Base-by-base conservation (phyloP, 2,888 invertebrate species). In the Phaedon cochleariae region DNA sequence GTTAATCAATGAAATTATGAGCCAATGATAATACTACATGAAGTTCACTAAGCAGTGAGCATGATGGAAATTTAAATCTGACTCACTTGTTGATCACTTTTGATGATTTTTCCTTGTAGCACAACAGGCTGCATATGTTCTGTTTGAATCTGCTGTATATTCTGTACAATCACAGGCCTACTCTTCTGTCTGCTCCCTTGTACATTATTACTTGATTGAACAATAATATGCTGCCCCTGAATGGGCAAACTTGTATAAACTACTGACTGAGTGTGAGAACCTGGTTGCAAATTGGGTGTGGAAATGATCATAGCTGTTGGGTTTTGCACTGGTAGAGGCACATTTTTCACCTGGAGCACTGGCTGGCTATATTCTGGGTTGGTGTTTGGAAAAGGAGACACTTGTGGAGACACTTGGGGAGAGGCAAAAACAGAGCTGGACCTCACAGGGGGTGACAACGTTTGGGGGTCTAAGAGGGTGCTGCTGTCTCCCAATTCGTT, bases 41-140 rank as follows among this genome's bases (percentile, higher is more conserved):
- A n/a, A n/a, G n/a, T n/a, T n/a, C n/a, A n/a, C n/a, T n/a, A n/a
- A n/a, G n/a, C n/a, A n/a, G n/a, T n/a, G n/a, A n/a, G n/a, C n/a
- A n/a, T n/a, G n/a, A n/a, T n/a, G n/a, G n/a, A n/a, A 9, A 34
- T 51, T 9, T 12, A 41, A 41, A 41, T 6, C 5, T 15, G 12
- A 15, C 51, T 22, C 63, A 70, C 70, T 61, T 67, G 70, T 20
- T 61, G 51, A 61, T 71, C 71, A n/a, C 52, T 66, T 76, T 85
- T 87, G 10, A 88, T 84, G 63, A 89, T 82, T 82, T 89, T 90
- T 2, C 90, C 87, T 79, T 91, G 91, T 57, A 92, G 82, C 57
- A 92, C 85, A 45, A 92, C 86, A 74, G 90, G 88, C 53, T 85
- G 81, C 63, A 81, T 74, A 65, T 81, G 82, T 59, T 82, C 81